Base-by-base conservation (phyloP, 2,797 vertebrate species). In the Enteromius mattozi region DNA sequence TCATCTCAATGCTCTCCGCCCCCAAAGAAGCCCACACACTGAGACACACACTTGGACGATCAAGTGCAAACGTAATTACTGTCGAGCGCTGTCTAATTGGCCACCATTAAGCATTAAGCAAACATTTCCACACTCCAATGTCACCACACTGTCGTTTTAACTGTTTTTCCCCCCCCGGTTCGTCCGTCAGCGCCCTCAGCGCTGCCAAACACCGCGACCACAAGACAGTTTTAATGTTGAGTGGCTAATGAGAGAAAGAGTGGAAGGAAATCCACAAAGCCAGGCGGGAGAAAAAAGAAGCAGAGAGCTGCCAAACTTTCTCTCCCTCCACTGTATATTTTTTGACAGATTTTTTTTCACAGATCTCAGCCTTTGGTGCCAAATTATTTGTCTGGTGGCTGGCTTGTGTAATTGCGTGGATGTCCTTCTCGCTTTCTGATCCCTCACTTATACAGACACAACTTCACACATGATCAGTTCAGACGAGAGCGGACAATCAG, bases 31-130 rank as follows among this genome's bases (percentile, higher is more conserved):
- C 63, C 63, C 72, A 30, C 81, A 74, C 42, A 54, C 61, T 30
- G 37, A 33, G 72, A 83, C 49, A 27, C 66, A 35, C 30, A 83
- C 74, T 83, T 83, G 63, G 82, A 83, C 35, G 27, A 85, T 70
- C 66, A 78, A 86, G 42, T 61, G 63, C 80, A 77, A 83, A 77
- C 24, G 63, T 83, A 83, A 83, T 83, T 83, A 77, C 82, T 42
- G 33, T 69, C 12, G 17, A 83, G 61, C n/a, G 33, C 74, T 69
- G 63, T 77, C 61, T 83, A 83, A 83, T 83, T 83, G 82, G 82
- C 61, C 63, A 69, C 24, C 82, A 69, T 83, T 77, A 83, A 65
- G 70, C 70, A 35, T 61, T 82, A 75, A 65, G 77, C 74, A 83
- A 83, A 77, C 74, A 83, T 77, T 75, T 81, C 56, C 30, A 19